Conservation (phyloP, 2,113 vertebrate species). For the Thamnophis sirtalis region DNA sequence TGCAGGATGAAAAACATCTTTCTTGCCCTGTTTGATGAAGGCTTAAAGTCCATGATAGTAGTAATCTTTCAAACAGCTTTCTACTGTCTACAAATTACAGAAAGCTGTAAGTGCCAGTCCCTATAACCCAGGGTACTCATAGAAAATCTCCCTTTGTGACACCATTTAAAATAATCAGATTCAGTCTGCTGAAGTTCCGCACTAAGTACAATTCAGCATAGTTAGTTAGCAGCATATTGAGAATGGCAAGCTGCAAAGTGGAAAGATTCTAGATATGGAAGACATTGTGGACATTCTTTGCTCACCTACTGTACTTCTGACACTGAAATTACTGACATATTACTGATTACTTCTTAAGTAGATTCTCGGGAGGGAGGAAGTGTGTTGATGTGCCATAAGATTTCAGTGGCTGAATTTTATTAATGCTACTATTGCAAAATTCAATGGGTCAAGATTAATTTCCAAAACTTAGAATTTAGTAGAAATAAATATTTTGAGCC, state of each 20-base stretch:
- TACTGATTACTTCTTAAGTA: neutral
- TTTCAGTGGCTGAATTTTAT: neutral
- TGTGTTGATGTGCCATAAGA: neutral
- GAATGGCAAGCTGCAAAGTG: neutral
- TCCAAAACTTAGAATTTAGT: neutral
- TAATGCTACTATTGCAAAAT: neutral
- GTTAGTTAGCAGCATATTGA: neutral
- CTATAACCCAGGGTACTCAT: neutral
- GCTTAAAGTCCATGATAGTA: neutral
- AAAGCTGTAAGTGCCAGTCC: neutral
- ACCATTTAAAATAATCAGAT: neutral
- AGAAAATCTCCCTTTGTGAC: neutral
- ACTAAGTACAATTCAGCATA: neutral
- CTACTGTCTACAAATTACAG: neutral
- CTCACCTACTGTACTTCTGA: neutral
- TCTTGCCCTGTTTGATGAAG: neutral
- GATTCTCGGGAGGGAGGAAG: neutral
- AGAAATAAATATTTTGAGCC: neutral
- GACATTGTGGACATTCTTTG: neutral
- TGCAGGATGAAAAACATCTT: neutral
- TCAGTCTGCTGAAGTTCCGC: neutral
- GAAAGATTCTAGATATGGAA: neutral
- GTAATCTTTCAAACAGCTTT: neutral
- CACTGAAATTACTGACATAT: neutral
- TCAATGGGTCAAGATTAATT: neutral